Percentiles rank a stretch among this genome's conserved stretches.
These are phyloP conservation scores for Mesorhabditis spiculigera DNA, from an alignment of 2,888 invertebrate species.

Conservation along the genomic window DNA sequence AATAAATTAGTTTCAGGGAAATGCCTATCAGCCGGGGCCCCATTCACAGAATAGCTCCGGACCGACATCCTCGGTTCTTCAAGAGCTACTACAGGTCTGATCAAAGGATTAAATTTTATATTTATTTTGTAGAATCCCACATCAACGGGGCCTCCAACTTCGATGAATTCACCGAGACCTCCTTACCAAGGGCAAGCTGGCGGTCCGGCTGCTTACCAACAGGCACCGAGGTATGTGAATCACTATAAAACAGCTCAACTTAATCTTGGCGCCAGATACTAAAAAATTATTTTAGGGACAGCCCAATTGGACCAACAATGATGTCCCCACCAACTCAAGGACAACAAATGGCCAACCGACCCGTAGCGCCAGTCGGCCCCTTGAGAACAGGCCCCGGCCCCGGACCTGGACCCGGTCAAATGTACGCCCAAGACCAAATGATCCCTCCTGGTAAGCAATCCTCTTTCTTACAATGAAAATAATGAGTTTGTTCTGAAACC, in stretches of 20 bases:
- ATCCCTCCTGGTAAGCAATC: no score
- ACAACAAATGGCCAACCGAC: not conserved
- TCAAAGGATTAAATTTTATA: not conserved
- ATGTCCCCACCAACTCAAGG: conserved; percentile 1
- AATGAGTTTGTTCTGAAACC: no score
- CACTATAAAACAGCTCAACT: not conserved
- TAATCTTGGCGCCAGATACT: not conserved
- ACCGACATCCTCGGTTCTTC: not conserved
- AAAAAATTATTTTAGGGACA: not conserved
- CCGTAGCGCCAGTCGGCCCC: no score
- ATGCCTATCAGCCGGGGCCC: not conserved
- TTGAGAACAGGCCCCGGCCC: no score
- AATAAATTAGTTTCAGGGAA: not conserved
- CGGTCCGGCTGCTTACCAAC: not conserved
- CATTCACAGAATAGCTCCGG: conserved; percentile 4
- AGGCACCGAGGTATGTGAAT: not conserved
- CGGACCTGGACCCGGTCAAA: no score
- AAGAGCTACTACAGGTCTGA: not conserved
- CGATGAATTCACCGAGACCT: not conserved
- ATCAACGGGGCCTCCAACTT: not conserved
- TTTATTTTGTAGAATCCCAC: not conserved
- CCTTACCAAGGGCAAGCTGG: conserved; percentile 1
- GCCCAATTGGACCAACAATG: not conserved
- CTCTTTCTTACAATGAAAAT: no score
- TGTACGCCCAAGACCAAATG: no score